These are phyloP conservation scores for Mormoops blainvillei DNA, from an alignment of 2,113 vertebrate species.

Conservation along the genomic window DNA sequence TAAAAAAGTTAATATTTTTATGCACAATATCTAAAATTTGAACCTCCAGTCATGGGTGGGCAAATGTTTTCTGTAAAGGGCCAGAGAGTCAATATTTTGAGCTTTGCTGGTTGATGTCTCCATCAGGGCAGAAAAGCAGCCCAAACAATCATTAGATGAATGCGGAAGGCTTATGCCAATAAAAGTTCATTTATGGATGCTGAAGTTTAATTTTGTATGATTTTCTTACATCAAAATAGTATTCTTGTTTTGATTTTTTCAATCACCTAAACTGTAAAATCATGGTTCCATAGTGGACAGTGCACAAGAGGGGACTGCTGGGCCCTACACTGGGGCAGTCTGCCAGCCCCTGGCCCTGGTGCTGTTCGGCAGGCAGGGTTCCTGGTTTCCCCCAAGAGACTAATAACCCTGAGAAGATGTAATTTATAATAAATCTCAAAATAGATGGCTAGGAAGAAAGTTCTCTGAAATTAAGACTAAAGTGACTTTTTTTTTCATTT, in stretches of 20 bases:
- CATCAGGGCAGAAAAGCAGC: background rate
- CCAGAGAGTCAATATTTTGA: background rate
- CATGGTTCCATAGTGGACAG: background rate
- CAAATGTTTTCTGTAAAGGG: background rate
- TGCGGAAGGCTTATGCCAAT: background rate
- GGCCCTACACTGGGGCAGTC: background rate
- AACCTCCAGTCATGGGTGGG: background rate
- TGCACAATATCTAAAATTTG: background rate
- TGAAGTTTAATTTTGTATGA: background rate
- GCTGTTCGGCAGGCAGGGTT: background rate
- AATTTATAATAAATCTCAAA: background rate
- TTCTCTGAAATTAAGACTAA: background rate
- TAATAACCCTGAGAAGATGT: background rate
- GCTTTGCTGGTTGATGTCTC: background rate
- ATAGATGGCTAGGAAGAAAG: background rate
- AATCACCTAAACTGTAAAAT: background rate
- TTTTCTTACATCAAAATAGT: background rate
- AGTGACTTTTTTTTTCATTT: background rate
- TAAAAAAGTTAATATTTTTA: background rate
- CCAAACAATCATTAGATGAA: background rate
- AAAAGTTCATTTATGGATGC: background rate
- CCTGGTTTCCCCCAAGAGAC: background rate
- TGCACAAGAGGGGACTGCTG: background rate
- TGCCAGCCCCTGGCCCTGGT: background rate
- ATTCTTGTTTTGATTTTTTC: background rate